Evolutionary conservation across 2,888 invertebrate species (phyloP).

Genomic region (Leucozona laternaria): DNA sequence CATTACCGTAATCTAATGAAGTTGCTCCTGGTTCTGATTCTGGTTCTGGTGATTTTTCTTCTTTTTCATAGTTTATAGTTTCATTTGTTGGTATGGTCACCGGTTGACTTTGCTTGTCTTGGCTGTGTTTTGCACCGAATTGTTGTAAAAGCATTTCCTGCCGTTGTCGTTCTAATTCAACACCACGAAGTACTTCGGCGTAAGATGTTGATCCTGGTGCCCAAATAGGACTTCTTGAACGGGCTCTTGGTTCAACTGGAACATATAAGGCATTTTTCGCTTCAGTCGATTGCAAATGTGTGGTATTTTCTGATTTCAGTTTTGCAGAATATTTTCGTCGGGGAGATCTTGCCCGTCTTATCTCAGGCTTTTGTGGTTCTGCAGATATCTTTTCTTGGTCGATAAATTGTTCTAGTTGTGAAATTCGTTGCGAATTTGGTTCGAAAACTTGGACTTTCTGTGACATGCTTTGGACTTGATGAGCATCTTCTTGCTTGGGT

Average conservation of each 20-base stretch:
- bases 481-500: conserved; percentile 7
- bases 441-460: not conserved
- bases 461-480: not conserved
- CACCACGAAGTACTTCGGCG: conserved; percentile 90
- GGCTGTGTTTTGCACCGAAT: conserved; percentile 50
- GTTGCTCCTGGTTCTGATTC: conserved; percentile 12
- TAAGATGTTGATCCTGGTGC: conserved; percentile 90
- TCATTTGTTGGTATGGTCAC: not conserved
- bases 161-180: conserved; percentile 81
- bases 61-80: conserved; percentile 12
- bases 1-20: conserved; percentile 41
- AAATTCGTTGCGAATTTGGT: not conserved
- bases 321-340: conserved; percentile 46
- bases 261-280: conserved; percentile 21
- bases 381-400: conserved; percentile 34
- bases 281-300: not conserved
- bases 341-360: conserved; percentile 61
- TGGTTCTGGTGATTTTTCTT: conserved; percentile 4
- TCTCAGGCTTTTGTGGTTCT: conserved; percentile 23
- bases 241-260: conserved; percentile 81
- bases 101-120: not conserved
- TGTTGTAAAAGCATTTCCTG: conserved; percentile 49
- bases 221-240: conserved; percentile 90
- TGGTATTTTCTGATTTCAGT: conserved; percentile 15
- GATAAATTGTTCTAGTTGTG: conserved; percentile 39